Evolutionary conservation across 2,888 invertebrate species (phyloP).

Genomic region (Pseudococcus longispinus): DNA sequence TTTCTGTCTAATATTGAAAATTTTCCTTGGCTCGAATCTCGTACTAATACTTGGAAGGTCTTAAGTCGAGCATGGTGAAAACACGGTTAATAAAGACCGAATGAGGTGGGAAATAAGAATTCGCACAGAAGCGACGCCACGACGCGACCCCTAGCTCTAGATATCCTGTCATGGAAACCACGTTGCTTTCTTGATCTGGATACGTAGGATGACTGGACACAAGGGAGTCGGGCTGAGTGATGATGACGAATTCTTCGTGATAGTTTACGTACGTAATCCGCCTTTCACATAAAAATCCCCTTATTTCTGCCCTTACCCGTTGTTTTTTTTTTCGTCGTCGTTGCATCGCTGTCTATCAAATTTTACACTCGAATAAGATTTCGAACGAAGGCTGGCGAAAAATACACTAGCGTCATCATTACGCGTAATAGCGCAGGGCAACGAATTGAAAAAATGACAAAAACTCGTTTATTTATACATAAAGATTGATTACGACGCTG

Average conservation of each 20-base stretch:
- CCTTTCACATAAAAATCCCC: neutral
- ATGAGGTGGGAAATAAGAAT: neutral
- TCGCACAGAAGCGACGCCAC: too few relatives aligned
- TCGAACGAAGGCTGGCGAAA: neutral
- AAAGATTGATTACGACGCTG: slow-evolving; percentile 13
- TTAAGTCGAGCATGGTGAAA: neutral
- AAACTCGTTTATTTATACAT: slow-evolving; percentile 20
- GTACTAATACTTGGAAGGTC: too few relatives aligned
- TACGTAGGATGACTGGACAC: neutral
- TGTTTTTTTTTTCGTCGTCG: neutral
- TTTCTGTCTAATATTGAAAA: neutral
- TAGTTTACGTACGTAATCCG: neutral
- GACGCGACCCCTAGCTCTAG: neutral
- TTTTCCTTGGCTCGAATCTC: neutral
- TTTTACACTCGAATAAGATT: neutral
- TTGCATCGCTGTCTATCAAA: neutral
- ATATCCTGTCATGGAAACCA: neutral
- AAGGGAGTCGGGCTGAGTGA: neutral
- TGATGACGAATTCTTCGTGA: neutral
- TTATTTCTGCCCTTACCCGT: neutral
- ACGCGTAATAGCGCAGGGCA: neutral
- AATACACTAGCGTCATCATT: neutral
- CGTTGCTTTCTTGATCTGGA: neutral
- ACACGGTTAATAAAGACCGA: neutral
- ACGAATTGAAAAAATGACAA: slow-evolving; percentile 8